A percentile compares a stretch with the other conserved stretches of the same genome.
phyloP scores from a whole-genome alignment of 2,113 vertebrate genomes.

The Prinia subflava region DNA sequence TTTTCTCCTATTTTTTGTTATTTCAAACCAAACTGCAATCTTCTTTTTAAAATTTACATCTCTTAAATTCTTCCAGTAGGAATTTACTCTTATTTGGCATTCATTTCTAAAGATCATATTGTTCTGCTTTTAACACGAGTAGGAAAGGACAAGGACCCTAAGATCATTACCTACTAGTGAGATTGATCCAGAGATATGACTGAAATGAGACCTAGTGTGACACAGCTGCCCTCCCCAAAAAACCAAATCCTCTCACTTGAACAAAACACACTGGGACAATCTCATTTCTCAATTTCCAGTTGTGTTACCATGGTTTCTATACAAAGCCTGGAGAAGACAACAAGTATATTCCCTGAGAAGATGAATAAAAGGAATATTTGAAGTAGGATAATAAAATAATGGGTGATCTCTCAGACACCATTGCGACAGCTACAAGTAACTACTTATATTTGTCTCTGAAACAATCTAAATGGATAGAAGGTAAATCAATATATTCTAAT shows the following conservation, averaged over 20 bases:
- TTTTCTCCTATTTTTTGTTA: neutral
- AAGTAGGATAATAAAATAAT: constrained; percentile 65
- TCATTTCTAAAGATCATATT: neutral
- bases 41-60: neutral
- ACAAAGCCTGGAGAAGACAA: constrained; percentile 51
- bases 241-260: neutral
- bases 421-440: constrained; percentile 31
- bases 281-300: constrained; percentile 60
- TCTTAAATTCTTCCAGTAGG: neutral
- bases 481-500: neutral
- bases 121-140: constrained; percentile 1
- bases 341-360: constrained; percentile 59
- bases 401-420: constrained; percentile 31
- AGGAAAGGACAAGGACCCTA: constrained; percentile 2
- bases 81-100: neutral
- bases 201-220: constrained; percentile 33
- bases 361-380: constrained; percentile 59
- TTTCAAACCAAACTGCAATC: neutral
- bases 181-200: constrained; percentile 3
- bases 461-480: constrained; percentile 18
- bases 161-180: constrained; percentile 27
- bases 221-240: neutral
- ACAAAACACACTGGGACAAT: constrained; percentile 54
- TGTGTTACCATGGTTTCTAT: constrained; percentile 77
- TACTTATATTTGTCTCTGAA: constrained; percentile 28